phyloP scores from a whole-genome alignment of 2,888 invertebrate species.

The Galeopsomyia nigrocyanea region DNA sequence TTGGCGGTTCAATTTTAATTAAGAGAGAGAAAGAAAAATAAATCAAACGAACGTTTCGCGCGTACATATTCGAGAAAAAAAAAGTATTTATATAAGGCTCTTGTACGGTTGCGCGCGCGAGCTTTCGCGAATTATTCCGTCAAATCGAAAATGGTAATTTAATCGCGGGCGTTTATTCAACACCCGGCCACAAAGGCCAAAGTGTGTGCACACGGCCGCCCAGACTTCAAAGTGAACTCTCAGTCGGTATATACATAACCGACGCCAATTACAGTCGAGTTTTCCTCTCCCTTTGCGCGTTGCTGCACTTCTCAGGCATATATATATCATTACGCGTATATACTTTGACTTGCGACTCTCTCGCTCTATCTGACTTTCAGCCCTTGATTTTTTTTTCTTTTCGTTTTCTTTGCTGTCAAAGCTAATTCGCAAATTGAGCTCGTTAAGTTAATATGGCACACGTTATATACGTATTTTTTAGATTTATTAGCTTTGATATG shows the following conservation, averaged over 20 bases:
- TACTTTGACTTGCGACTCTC: background rate
- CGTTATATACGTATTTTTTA: no score
- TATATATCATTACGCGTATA: no score
- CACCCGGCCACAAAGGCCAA: slow-evolving; percentile 55
- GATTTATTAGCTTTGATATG: no score
- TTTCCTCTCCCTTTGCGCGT: slow-evolving; percentile 6
- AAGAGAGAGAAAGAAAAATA: slow-evolving; percentile 3
- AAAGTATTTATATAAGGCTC: slow-evolving; percentile 4
- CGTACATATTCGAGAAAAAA: slow-evolving; percentile 9
- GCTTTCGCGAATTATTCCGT: slow-evolving; percentile 45
- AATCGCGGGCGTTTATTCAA: slow-evolving; percentile 57
- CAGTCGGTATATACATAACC: slow-evolving; percentile 27
- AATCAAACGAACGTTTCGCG: background rate
- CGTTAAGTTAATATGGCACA: background rate
- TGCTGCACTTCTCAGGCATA: slow-evolving; percentile 11
- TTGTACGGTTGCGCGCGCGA: slow-evolving; percentile 39
- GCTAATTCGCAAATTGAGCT: background rate
- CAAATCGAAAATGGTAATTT: slow-evolving; percentile 59
- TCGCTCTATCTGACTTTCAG: slow-evolving; percentile 6
- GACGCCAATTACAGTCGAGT: slow-evolving; percentile 60
- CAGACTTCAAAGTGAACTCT: slow-evolving; percentile 59
- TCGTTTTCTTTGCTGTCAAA: slow-evolving; percentile 2
- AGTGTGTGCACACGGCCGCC: slow-evolving; percentile 36
- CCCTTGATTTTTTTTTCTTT: slow-evolving; percentile 8
- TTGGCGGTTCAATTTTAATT: slow-evolving; percentile 41